A percentile compares a stretch with the other conserved stretches of the same genome.
These are phyloP conservation scores for Trachelus troglodyta DNA, from an alignment of 2,888 invertebrate genomes.

Conservation along the genomic window DNA sequence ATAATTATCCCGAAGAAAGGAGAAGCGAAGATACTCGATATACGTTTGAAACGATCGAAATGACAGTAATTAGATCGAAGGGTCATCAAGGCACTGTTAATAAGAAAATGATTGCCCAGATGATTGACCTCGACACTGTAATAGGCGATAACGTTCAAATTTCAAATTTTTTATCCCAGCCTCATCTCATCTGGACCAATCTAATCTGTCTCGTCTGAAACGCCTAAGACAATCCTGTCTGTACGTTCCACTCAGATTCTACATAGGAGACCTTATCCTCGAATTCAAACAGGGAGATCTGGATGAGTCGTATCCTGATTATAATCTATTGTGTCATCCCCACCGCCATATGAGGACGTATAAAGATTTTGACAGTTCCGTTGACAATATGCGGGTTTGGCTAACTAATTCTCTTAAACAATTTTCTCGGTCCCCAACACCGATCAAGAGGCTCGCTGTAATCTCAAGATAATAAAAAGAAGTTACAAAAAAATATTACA, in stretches of 20 bases:
- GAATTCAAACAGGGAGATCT: not conserved
- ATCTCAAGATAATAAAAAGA: not conserved
- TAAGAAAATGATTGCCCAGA: not conserved
- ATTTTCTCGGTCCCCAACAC: not conserved
- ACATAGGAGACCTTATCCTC: constrained; percentile 3
- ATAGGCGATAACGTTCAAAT: not conserved
- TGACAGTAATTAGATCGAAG: constrained; percentile 2
- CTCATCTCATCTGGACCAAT: not conserved
- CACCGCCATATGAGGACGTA: not conserved
- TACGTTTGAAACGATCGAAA: not conserved
- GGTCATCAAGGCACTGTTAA: not conserved
- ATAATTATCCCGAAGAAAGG: not conserved
- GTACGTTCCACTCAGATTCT: not conserved
- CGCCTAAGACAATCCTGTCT: not conserved
- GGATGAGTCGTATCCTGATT: constrained; percentile 41
- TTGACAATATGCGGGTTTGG: not conserved
- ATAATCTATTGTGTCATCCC: constrained; percentile 33
- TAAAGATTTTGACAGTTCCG: not conserved
- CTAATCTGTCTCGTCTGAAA: not conserved
- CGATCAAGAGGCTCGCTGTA: not conserved
- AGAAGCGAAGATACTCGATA: not conserved
- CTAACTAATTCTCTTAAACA: not conserved
- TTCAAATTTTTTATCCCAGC: not conserved
- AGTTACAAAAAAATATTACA: not conserved
- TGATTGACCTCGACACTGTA: not conserved